Conservation (phyloP, 2,113 vertebrate species). For the Coptodon rendalli region DNA sequence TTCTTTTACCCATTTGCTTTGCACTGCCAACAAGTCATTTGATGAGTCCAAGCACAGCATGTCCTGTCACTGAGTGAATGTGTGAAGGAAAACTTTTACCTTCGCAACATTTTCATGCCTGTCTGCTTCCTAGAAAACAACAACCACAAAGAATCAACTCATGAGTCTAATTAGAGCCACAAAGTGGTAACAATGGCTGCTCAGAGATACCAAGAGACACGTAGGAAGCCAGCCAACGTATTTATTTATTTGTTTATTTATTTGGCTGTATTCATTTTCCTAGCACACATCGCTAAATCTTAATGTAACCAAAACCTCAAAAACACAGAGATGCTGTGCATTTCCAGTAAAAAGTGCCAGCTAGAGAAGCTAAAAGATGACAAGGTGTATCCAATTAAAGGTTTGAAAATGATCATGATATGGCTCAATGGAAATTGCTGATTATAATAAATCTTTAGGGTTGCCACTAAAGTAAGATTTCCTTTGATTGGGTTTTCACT, state of each 20-base stretch:
- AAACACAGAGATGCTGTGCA: neutral
- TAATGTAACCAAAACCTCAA: neutral
- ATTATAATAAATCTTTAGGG: neutral
- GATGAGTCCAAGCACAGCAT: neutral
- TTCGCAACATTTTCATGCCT: constrained; percentile 43
- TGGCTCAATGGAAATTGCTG: constrained; percentile 1
- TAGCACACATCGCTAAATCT: neutral
- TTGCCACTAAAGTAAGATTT: neutral
- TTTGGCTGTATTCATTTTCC: neutral
- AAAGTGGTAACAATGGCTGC: constrained; percentile 31
- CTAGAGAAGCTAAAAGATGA: neutral
- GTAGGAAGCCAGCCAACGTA: neutral
- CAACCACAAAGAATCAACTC: constrained; percentile 32
- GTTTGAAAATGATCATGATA: neutral
- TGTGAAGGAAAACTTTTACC: constrained; percentile 4
- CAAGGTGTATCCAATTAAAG: constrained; percentile 55
- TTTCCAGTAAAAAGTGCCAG: neutral
- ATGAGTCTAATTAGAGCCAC: constrained; percentile 64
- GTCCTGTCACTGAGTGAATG: neutral
- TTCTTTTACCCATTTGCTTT: neutral
- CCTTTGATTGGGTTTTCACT: neutral
- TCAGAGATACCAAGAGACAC: constrained; percentile 4
- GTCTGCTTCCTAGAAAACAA: constrained; percentile 57
- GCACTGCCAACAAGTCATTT: neutral
- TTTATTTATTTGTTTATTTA: neutral